A percentile compares a stretch with the other conserved stretches of the same genome.
These are phyloP conservation scores for Sebastes alutus DNA, from an alignment of 2,797 vertebrate species.

Conservation along the genomic window DNA sequence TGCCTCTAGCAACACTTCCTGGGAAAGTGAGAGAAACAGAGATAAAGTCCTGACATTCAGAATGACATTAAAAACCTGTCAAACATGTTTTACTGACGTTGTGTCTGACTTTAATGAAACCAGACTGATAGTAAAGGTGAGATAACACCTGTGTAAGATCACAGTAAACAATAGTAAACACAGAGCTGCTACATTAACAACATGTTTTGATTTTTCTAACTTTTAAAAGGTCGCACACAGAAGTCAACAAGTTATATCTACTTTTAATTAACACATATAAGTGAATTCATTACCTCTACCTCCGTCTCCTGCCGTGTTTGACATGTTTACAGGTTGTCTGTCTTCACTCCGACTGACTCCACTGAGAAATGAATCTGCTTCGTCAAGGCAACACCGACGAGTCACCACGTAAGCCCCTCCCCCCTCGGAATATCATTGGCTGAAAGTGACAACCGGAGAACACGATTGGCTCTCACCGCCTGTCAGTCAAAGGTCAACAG, in stretches of 20 bases:
- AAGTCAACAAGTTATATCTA: fast-evolving
- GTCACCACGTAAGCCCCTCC: neutral
- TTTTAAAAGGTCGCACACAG: neutral
- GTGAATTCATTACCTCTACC: constrained; percentile 48
- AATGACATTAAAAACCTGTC: neutral
- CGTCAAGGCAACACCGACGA: neutral
- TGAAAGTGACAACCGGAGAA: neutral
- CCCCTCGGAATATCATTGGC: constrained; percentile 43
- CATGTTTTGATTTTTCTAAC: neutral
- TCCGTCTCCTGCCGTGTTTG: neutral
- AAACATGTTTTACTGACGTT: neutral
- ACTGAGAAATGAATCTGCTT: constrained; percentile 3
- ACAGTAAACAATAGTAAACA: neutral
- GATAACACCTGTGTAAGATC: neutral
- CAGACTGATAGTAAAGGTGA: neutral
- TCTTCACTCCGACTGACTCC: neutral
- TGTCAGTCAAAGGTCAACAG: constrained; percentile 9
- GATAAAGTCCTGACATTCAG: neutral
- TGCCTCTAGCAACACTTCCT: constrained; percentile 76
- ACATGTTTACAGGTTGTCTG: constrained; percentile 11
- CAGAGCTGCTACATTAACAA: neutral
- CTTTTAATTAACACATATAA: neutral
- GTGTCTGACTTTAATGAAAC: neutral
- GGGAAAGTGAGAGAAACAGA: constrained; percentile 4
- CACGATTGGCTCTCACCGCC: constrained; percentile 10